Base-by-base conservation (phyloP, 2,113 vertebrate genomes). In the Cavia porcellus region DNA sequence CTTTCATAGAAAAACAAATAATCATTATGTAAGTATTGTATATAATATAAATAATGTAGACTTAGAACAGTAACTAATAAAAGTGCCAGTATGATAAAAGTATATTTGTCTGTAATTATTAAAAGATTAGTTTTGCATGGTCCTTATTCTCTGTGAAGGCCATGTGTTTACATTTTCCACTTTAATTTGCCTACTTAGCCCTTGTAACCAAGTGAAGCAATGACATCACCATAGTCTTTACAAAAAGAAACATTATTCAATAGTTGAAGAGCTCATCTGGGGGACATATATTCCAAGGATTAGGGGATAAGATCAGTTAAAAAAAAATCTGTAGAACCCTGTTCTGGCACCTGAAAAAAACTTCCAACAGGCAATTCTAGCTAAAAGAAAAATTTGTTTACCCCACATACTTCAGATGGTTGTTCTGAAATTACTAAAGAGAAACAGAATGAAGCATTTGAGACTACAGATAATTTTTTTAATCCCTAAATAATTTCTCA, bases 1-100 rank as follows among this genome's bases (percentile, higher is more conserved):
- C 45, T 88, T 59, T 25, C 85, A 45, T 70, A 83, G 15, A 81
- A 64, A 94, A 92, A 92, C 2, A 42, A 24, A 89, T n/a, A n/a
- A 42, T 88, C 55, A 74, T 88, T 38, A 13, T 74, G 52, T 95
- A 64, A 19, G 2, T 92, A 95, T 91, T 91, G 13, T 95, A 70
- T 90, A 42, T 55, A 86, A 64, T 47, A 61, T 35, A 52, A 90
- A 92, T 32, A 81, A 50, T 47, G 30, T 35, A 86, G 42, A 89
- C 55, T 20, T 57, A 1, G 64, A 85, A 20, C 59, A 88, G 72
- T 66, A 95, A 61, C 35, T 72, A 74, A 62, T 74, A 17, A 45
- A 94, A 80, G 81, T 88, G 75, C 86, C 89, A 90, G 3, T 84
- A 75, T 70, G 77, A 74, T 89, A 55, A 81, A 87, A 89, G 85